phyloP scores from a whole-genome alignment of 2,888 invertebrate genomes.

The Neocrepidodera transversa region DNA sequence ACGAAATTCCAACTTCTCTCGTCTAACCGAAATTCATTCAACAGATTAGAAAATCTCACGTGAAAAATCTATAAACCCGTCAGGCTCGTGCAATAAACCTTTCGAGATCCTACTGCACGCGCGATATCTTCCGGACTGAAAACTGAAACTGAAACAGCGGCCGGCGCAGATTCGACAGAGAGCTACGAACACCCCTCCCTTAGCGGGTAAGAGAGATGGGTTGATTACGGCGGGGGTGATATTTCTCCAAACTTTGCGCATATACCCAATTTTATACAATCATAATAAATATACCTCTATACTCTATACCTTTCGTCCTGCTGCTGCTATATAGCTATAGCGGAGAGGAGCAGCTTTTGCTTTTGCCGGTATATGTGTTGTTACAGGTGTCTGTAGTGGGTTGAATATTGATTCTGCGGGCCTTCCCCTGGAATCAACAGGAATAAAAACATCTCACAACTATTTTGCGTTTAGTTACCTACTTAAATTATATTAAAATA shows the following conservation, averaged over 20 bases:
- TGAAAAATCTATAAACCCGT: background rate
- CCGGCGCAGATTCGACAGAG: slow-evolving; percentile 30
- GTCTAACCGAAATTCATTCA: too few species aligned
- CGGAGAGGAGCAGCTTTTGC: slow-evolving; percentile 33
- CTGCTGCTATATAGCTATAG: too few species aligned
- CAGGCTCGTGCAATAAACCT: background rate
- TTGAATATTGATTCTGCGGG: slow-evolving; percentile 34
- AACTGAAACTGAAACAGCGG: slow-evolving; percentile 6
- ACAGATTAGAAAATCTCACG: slow-evolving; percentile 20
- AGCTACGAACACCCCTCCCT: slow-evolving; percentile 46
- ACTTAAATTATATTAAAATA: too few species aligned
- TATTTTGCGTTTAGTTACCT: too few species aligned
- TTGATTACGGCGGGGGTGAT: slow-evolving; percentile 46
- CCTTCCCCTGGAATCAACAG: background rate
- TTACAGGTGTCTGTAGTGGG: slow-evolving; percentile 37
- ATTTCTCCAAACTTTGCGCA: slow-evolving; percentile 50
- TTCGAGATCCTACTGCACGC: slow-evolving; percentile 7
- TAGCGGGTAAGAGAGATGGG: slow-evolving; percentile 15
- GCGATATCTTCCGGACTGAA: slow-evolving; percentile 14
- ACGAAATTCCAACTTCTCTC: too few species aligned
- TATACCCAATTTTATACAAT: slow-evolving; percentile 47
- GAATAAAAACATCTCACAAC: too few species aligned
- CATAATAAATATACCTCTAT: slow-evolving; percentile 44
- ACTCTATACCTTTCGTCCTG: slow-evolving; percentile 37
- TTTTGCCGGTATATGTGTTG: slow-evolving; percentile 36